These are phyloP conservation scores for Melanotus villosus DNA, from an alignment of 2,888 invertebrate species.

Conservation along the genomic window DNA sequence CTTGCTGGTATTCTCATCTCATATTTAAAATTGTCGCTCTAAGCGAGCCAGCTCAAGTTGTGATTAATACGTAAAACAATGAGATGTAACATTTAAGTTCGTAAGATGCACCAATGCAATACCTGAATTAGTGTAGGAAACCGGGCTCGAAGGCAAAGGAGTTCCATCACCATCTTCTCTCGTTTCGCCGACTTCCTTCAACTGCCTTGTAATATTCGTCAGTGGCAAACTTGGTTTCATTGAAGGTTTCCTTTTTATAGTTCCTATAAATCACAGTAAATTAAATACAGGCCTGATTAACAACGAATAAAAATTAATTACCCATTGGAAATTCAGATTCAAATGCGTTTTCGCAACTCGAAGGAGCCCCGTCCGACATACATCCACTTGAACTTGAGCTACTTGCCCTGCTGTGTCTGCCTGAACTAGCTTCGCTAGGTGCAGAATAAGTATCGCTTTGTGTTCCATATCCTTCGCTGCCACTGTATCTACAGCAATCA, in stretches of 20 bases:
- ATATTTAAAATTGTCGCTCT: too few species aligned
- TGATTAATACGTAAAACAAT: too few species aligned
- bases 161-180: conserved; percentile 71
- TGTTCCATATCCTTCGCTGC: conserved; percentile 66
- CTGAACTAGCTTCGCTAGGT: conserved; percentile 65
- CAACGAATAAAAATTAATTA: conserved; percentile 57
- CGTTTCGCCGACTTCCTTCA: conserved; percentile 90
- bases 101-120: too few species aligned
- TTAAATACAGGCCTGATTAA: conserved; percentile 15
- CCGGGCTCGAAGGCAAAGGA: conserved; percentile 59
- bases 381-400: conserved; percentile 91
- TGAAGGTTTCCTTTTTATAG: conserved; percentile 93
- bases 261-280: conserved; percentile 70
- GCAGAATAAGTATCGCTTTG: conserved; percentile 67
- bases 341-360: conserved; percentile 80
- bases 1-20: too few species aligned
- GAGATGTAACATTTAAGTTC: too few species aligned
- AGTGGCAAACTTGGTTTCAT: conserved; percentile 93
- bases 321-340: conserved; percentile 84
- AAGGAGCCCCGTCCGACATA: conserved; percentile 83
- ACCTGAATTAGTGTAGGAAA: conserved; percentile 63
- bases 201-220: conserved; percentile 90
- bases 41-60: too few species aligned
- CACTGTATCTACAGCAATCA: conserved; percentile 54
- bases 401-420: conserved; percentile 83